phyloP scores from a whole-genome alignment of 2,113 vertebrate species.

The Gila orcuttii region DNA sequence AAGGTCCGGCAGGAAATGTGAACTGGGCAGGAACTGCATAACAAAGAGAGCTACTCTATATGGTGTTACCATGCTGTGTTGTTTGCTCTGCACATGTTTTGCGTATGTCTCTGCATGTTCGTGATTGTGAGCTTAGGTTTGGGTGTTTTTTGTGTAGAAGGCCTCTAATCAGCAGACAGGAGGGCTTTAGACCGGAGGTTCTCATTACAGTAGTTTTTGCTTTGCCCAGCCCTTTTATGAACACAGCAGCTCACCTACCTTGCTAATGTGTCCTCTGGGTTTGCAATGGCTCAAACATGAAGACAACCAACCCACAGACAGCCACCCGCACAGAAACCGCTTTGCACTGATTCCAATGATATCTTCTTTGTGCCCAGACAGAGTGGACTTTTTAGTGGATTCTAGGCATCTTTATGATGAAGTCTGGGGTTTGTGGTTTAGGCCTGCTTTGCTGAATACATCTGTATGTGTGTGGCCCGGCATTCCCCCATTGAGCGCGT shows the following conservation, averaged over 20 bases:
- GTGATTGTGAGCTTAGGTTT: conserved; percentile 24
- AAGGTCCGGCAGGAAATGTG: conserved; percentile 20
- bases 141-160: conserved; percentile 36
- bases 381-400: conserved; percentile 26
- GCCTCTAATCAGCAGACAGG: conserved; percentile 50
- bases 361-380: conserved; percentile 20
- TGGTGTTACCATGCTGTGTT: conserved; percentile 10
- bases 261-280: conserved; percentile 43
- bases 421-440: conserved; percentile 48
- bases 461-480: conserved; percentile 31
- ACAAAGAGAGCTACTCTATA: not conserved
- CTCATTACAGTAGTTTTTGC: conserved; percentile 52
- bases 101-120: conserved; percentile 16
- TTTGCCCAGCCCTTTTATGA: conserved; percentile 18
- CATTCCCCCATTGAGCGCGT: not conserved
- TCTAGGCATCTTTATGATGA: conserved; percentile 40
- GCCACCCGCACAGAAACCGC: conserved; percentile 35
- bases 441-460: conserved; percentile 37
- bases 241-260: conserved; percentile 13
- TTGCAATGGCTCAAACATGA: conserved; percentile 31
- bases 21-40: conserved; percentile 16
- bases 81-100: conserved; percentile 1
- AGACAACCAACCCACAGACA: conserved; percentile 17
- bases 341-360: conserved; percentile 17
- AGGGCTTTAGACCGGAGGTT: conserved; percentile 50